phyloP scores from a whole-genome alignment of 2,113 vertebrate species.

The Tachycineta bicolor region DNA sequence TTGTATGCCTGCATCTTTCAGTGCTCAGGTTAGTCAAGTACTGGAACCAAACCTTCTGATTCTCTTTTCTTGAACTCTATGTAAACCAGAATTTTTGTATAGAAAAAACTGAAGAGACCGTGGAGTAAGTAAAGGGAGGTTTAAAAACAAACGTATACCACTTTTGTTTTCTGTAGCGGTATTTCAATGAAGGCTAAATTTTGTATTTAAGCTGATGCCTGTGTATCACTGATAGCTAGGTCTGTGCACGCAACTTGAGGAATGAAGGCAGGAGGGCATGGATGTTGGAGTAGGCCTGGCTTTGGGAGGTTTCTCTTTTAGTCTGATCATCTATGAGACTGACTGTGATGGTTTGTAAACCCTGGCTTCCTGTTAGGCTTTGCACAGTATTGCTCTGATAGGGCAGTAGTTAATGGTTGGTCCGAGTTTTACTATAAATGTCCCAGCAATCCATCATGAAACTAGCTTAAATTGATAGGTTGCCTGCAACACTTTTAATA shows the following conservation, averaged over 20 bases:
- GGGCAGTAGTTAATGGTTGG: slow-evolving; percentile 18
- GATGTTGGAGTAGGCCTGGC: not conserved
- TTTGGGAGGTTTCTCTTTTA: not conserved
- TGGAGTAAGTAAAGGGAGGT: not conserved
- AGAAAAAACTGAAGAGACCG: not conserved
- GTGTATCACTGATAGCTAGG: not conserved
- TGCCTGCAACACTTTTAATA: slow-evolving; percentile 28
- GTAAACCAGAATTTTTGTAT: not conserved
- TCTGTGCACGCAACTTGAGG: accelerated
- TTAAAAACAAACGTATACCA: not conserved
- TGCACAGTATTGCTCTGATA: not conserved
- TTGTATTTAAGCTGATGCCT: not conserved
- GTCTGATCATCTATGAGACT: not conserved
- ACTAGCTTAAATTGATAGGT: not conserved
- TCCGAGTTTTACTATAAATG: slow-evolving; percentile 40
- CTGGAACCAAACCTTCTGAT: not conserved
- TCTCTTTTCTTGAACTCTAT: not conserved
- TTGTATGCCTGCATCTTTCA: not conserved
- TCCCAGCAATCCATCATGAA: slow-evolving; percentile 54
- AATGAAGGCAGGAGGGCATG: not conserved
- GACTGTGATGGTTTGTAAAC: not conserved
- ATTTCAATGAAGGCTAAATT: not conserved
- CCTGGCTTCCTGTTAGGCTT: not conserved
- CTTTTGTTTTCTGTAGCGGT: not conserved
- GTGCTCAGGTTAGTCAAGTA: not conserved